Evolutionary conservation across 2,797 vertebrate species (phyloP).

Genomic region (Gymnothorax javanicus): DNA sequence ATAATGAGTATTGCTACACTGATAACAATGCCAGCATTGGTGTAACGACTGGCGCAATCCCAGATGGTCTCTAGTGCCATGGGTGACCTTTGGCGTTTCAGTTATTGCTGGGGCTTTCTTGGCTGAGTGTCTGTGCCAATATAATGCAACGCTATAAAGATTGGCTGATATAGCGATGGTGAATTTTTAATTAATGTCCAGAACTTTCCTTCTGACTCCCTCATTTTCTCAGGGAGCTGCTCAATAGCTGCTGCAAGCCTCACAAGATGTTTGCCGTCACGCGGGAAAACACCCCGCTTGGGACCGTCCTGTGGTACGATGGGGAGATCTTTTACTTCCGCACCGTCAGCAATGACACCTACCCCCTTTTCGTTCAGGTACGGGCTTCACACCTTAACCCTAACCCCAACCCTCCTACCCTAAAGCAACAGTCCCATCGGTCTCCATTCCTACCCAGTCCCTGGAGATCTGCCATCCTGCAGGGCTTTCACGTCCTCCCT

Average conservation of each 20-base stretch:
- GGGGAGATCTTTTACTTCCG: slow-evolving; percentile 91
- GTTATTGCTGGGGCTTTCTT: too few relatives aligned
- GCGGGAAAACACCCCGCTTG: slow-evolving; percentile 87
- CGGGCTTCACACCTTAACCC: neutral
- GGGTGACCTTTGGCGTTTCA: too few relatives aligned
- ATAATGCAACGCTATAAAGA: too few relatives aligned
- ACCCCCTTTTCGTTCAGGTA: slow-evolving; percentile 88
- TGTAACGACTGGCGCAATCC: too few relatives aligned
- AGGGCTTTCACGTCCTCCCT: too few relatives aligned
- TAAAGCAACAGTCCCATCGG: neutral
- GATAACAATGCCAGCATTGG: too few relatives aligned
- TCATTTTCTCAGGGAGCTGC: slow-evolving; percentile 75
- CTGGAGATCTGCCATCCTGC: too few relatives aligned
- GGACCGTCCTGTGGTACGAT: slow-evolving; percentile 93
- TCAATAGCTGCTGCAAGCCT: slow-evolving; percentile 88
- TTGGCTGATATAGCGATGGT: too few relatives aligned
- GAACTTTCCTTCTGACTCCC: neutral
- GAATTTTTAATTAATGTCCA: neutral
- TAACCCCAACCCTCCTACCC: neutral
- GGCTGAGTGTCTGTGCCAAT: too few relatives aligned
- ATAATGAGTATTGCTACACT: too few relatives aligned
- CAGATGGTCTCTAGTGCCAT: too few relatives aligned
- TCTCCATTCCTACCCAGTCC: too few relatives aligned
- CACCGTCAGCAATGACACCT: slow-evolving; percentile 89
- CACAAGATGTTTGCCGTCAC: slow-evolving; percentile 87